These are phyloP conservation scores for Sturnus vulgaris DNA, from an alignment of 2,113 vertebrate genomes.

Conservation along the genomic window DNA sequence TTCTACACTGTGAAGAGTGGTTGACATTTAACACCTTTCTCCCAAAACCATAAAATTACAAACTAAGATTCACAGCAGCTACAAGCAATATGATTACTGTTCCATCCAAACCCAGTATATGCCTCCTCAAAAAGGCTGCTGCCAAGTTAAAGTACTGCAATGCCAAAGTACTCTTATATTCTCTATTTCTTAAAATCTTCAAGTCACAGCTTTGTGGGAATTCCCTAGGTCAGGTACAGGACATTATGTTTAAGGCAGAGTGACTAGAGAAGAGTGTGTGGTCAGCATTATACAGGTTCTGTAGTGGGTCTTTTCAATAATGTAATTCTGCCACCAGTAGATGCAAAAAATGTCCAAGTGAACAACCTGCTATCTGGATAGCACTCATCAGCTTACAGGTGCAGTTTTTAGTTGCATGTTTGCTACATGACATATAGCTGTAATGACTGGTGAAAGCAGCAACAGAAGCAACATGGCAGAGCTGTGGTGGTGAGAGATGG, in stretches of 20 bases:
- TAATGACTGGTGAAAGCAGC: background rate
- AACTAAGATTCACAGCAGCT: background rate
- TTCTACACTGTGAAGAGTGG: background rate
- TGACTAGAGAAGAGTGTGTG: background rate
- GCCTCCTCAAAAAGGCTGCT: background rate
- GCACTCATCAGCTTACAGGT: background rate
- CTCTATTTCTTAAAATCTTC: background rate
- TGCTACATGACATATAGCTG: accelerated
- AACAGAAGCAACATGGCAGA: background rate
- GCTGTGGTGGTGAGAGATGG: background rate
- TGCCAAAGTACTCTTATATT: background rate
- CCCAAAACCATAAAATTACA: background rate
- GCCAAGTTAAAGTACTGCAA: background rate
- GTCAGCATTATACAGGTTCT: background rate
- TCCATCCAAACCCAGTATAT: background rate
- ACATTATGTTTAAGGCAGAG: background rate
- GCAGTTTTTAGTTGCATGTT: background rate
- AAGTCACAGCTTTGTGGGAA: background rate
- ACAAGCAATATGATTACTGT: background rate
- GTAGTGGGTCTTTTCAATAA: background rate
- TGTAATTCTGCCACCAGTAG: background rate
- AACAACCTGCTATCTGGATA: background rate
- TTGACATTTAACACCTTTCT: background rate
- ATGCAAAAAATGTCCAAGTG: background rate
- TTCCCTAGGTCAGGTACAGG: background rate